Conservation (phyloP, 2,113 vertebrate species). For the Peromyscus maniculatus region DNA sequence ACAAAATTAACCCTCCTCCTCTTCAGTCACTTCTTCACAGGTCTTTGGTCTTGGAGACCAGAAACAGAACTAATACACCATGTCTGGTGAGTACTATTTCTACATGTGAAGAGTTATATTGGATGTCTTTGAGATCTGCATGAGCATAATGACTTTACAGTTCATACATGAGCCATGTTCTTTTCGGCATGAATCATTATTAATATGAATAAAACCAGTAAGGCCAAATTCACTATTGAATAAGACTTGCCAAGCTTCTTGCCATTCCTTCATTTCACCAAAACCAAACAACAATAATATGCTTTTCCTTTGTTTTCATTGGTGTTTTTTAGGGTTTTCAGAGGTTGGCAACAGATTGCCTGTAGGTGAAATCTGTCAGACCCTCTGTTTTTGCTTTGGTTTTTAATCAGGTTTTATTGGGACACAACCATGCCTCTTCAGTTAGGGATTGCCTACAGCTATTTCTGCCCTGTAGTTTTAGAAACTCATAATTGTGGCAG, state of each 20-base stretch:
- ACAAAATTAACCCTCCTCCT: not conserved
- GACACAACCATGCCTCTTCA: not conserved
- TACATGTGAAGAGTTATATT: not conserved
- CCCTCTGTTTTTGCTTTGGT: not conserved
- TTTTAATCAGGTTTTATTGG: not conserved
- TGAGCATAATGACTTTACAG: not conserved
- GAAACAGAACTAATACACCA: not conserved
- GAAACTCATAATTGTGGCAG: not conserved
- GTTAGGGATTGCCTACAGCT: not conserved
- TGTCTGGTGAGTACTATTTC: not conserved
- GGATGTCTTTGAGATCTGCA: not conserved
- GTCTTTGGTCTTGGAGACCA: not conserved
- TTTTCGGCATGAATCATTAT: not conserved
- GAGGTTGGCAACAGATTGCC: not conserved
- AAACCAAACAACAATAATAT: not conserved
- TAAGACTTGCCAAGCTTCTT: conserved; percentile 25
- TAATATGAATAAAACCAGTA: not conserved
- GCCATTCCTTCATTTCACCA: conserved; percentile 25
- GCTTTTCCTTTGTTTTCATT: not conserved
- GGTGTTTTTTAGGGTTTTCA: not conserved
- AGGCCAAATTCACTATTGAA: conserved; percentile 25
- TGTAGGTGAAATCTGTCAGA: not conserved
- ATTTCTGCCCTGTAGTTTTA: not conserved
- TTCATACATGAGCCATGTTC: not conserved
- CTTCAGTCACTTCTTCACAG: not conserved